These are phyloP conservation scores for Botrylloides violaceus DNA, from an alignment of 23 tunicate genomes.

Conservation along the genomic window DNA sequence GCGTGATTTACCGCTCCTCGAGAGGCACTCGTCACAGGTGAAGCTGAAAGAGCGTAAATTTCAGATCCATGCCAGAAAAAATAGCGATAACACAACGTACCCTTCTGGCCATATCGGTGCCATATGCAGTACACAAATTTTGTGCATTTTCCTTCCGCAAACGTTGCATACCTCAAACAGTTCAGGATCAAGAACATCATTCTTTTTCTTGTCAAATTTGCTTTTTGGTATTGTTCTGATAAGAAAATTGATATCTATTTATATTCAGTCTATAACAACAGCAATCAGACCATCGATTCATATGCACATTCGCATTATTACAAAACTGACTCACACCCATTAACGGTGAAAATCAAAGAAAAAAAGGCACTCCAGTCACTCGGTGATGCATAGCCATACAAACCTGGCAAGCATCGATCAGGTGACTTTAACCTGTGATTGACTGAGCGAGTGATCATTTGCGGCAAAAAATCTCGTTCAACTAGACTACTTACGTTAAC, in stretches of 20 bases:
- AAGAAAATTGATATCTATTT: not conserved
- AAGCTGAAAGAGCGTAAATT: constrained; percentile 54
- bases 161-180: constrained; percentile 68
- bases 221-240: constrained; percentile 70
- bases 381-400: too few species aligned
- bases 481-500: constrained; percentile 9
- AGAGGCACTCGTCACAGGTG: constrained; percentile 75
- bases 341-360: not conserved
- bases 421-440: too few species aligned
- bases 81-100: constrained; percentile 19
- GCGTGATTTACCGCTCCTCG: constrained; percentile 45
- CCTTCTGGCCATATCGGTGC: constrained; percentile 88
- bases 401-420: too few species aligned
- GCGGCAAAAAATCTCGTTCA: not conserved
- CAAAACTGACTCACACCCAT: not conserved
- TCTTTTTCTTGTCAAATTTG: constrained; percentile 76
- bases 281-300: not conserved
- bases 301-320: too few species aligned
- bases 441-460: too few species aligned
- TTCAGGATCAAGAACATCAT: constrained; percentile 79
- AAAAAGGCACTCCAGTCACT: too few species aligned
- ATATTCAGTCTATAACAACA: too few species aligned
- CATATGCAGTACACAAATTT: constrained; percentile 82
- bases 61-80: not conserved
- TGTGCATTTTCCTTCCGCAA: constrained; percentile 85